A percentile compares a stretch with the other conserved stretches of the same genome.
These are phyloP conservation scores for Daktulosphaira vitifoliae DNA, from an alignment of 1,140 invertebrate species.

Conservation along the genomic window DNA sequence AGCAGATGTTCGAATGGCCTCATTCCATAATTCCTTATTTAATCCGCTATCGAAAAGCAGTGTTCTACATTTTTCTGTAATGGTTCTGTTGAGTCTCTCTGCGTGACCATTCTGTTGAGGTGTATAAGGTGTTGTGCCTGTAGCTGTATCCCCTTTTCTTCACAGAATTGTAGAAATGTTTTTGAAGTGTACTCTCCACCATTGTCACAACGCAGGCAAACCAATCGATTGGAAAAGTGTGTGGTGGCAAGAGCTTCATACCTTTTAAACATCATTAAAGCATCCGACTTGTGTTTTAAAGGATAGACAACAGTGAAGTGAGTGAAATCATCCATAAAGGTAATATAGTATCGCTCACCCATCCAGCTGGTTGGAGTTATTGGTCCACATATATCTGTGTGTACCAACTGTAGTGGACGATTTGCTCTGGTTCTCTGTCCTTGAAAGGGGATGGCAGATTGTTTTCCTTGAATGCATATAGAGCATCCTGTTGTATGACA, in stretches of 20 bases:
- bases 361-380: not conserved
- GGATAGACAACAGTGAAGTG: slow-evolving; percentile 21
- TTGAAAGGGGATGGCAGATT: not conserved
- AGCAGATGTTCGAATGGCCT: slow-evolving; percentile 31
- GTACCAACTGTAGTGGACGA: slow-evolving; percentile 29
- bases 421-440: slow-evolving; percentile 1
- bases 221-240: slow-evolving; percentile 11
- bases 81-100: slow-evolving; percentile 41
- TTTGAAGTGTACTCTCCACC: slow-evolving; percentile 35
- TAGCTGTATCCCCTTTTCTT: slow-evolving; percentile 40
- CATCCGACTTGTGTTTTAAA: slow-evolving; percentile 31
- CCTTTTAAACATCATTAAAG: slow-evolving; percentile 4
- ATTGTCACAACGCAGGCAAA: slow-evolving; percentile 35
- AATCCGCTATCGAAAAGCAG: slow-evolving; percentile 12
- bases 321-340: slow-evolving; percentile 35
- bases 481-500: not conserved
- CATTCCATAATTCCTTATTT: slow-evolving; percentile 30
- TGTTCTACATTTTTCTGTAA: slow-evolving; percentile 3
- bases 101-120: slow-evolving; percentile 43
- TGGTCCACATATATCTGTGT: slow-evolving; percentile 25
- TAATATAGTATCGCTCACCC: slow-evolving; percentile 17
- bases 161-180: slow-evolving; percentile 29
- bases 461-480: slow-evolving; percentile 15
- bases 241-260: slow-evolving; percentile 27
- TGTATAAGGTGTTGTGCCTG: slow-evolving; percentile 40